Base-by-base conservation (phyloP, 2,797 vertebrate genomes). In the Lepilemur septentrionalis region DNA sequence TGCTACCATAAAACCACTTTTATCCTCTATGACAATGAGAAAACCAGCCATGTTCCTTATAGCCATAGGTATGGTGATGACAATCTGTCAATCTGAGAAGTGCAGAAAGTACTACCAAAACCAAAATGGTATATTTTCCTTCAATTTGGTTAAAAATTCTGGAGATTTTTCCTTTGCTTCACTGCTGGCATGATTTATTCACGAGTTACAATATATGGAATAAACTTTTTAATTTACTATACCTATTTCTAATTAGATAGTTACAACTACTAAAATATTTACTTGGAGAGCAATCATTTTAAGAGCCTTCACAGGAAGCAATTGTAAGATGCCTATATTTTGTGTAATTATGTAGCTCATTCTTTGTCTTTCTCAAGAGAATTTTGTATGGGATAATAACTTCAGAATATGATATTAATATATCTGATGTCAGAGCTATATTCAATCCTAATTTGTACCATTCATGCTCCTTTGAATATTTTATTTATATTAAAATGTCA, bases 401-500 rank as follows among this genome's bases (percentile, higher is more conserved):
- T 92, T 95, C 61, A 91, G 92, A 93, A 96, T 94, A 93, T 95
- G 32, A 48, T 93, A 95, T 97, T 95, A 97, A 95, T 93, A 92
- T 95, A 97, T 88, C 83, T 94, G 55, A 95, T 96, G 52, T 22
- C 43, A 89, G 61, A 91, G 18, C 81, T 97, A 94, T 89, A 97
- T 92, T 86, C n/a, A 84, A 93, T 96, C 67, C 69, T 95, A 97
- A 98, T 97, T 97, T 97, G 59, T 41, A 97, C 70, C 38, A 95
- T 98, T 96, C 57, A 76, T 91, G 70, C 75, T 88, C 92, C 78
- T 97, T 94, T 95, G 96, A 97, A 96, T 98, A 93, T 96, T 96
- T 97, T 98, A 97, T 97, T 98, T 97, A 93, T 95, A 61, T 67
- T 83, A 43, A 97, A 97, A 97, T 98, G 94, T 96, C 96, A 97